These are phyloP conservation scores for Monochamus saltuarius DNA, from an alignment of 1,140 invertebrate species.

Conservation along the genomic window DNA sequence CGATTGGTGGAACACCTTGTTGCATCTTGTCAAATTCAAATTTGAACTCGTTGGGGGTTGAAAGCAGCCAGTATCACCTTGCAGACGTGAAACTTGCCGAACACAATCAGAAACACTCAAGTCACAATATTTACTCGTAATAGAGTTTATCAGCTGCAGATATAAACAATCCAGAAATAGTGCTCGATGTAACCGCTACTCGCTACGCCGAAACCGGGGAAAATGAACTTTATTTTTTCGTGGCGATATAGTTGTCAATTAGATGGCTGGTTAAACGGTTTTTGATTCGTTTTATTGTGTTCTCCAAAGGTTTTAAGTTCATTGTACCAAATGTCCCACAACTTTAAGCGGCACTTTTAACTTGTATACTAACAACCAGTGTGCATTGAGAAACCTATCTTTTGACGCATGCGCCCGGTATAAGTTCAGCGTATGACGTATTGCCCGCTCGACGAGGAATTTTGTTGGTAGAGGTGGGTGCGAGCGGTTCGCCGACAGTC, in stretches of 20 bases:
- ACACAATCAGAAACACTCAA: not conserved
- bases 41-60: not conserved
- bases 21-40: conserved; percentile 7
- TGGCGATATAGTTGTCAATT: too few relatives aligned
- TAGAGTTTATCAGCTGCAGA: conserved; percentile 2
- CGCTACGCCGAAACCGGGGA: not conserved
- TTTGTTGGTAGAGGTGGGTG: conserved; percentile 33
- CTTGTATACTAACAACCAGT: conserved; percentile 36
- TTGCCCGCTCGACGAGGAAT: conserved; percentile 32
- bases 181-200: not conserved
- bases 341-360: conserved; percentile 30
- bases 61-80: not conserved
- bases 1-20: conserved; percentile 9
- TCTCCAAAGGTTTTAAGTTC: conserved; percentile 31
- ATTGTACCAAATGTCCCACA: conserved; percentile 35
- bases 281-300: conserved; percentile 14
- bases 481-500: not conserved
- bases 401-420: conserved; percentile 27
- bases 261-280: too few relatives aligned
- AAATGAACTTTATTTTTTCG: not conserved
- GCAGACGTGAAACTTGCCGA: not conserved
- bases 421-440: conserved; percentile 33
- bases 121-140: conserved; percentile 7
- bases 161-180: conserved; percentile 9
- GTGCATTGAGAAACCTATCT: conserved; percentile 34